Base-by-base conservation (phyloP, 1,140 invertebrate genomes). In the Chymomyza costata region DNA sequence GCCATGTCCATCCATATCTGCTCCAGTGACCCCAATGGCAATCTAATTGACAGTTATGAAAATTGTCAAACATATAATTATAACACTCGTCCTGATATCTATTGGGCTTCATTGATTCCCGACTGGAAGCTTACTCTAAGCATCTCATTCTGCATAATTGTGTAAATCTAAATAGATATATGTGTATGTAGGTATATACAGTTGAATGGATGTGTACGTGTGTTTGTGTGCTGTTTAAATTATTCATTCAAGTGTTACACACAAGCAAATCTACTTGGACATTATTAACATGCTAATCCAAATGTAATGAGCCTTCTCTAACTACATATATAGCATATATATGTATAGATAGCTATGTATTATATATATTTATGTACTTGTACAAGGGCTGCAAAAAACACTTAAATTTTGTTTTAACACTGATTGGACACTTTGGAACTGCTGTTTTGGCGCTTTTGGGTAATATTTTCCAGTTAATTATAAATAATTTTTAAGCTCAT, bases 41-140 rank as follows among this genome's bases (percentile, higher is more conserved):
- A 80, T 80, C 65, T 68, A 80, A 80, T 80, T 80, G 73, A 80
- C 73, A 80, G 73, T 80, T 80, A 80, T 80, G 73, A 80, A 80
- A 74, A 80, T 80, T 81, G 74, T 73, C 73, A 80, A 80, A 80
- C 74, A 80, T 60, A 73, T 67, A 80, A 68, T 78, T 80, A 78
- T 78, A 78, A 67, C 67, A 78, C 71, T 76, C 57, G 16, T 61
- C 45, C 53, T 54, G 25, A 67, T 62, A 57, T 67, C 65, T 70
- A 28, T n/a, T n/a, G n/a, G n/a, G n/a, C n/a, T n/a, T n/a, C n/a
- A n/a, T n/a, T n/a, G n/a, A n/a, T n/a, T n/a, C 49, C 10, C 5
- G 10, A 28, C 5, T 28, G 5, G 5, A 6, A 28, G 5, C 10
- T 28, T 28, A 10, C 5, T 10, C 10, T 28, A 28, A 5, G 10